Percentiles rank a stretch among this genome's conserved stretches.
Conservation (phyloP, 2,888 invertebrate species). For the Ormyrus labotus region DNA sequence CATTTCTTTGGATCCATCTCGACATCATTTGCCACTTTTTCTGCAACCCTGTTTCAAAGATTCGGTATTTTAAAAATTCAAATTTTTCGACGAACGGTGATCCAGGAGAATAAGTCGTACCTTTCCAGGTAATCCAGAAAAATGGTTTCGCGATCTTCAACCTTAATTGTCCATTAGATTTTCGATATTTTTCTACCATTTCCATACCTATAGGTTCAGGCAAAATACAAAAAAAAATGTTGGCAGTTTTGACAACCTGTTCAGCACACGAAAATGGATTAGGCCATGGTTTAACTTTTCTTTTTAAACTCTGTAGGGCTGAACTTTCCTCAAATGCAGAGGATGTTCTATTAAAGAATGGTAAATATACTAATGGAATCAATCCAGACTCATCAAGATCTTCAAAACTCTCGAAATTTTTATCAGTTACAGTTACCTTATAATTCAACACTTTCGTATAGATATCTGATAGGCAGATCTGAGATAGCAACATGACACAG, state of each 20-base stretch:
- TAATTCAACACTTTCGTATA: slow-evolving; percentile 54
- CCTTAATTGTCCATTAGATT: background rate
- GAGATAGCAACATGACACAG: slow-evolving; percentile 51
- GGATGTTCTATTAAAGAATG: slow-evolving; percentile 39
- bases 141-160: slow-evolving; percentile 41
- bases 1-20: no score
- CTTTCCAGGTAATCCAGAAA: slow-evolving; percentile 48
- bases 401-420: slow-evolving; percentile 40
- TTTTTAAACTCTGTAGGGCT: background rate
- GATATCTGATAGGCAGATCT: slow-evolving; percentile 52
- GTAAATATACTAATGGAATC: slow-evolving; percentile 34
- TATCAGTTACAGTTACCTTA: slow-evolving; percentile 33
- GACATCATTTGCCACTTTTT: background rate
- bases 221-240: background rate
- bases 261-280: background rate
- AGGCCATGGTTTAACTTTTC: background rate
- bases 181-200: background rate
- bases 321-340: background rate
- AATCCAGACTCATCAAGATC: slow-evolving; percentile 56
- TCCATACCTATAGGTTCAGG: background rate
- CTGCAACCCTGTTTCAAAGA: slow-evolving; percentile 35
- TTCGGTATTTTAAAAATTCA: slow-evolving; percentile 17
- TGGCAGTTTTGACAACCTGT: background rate
- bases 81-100: slow-evolving; percentile 53
- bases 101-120: slow-evolving; percentile 38